These are phyloP conservation scores for Elgaria multicarinata DNA, from an alignment of 2,113 vertebrate species.

Conservation along the genomic window DNA sequence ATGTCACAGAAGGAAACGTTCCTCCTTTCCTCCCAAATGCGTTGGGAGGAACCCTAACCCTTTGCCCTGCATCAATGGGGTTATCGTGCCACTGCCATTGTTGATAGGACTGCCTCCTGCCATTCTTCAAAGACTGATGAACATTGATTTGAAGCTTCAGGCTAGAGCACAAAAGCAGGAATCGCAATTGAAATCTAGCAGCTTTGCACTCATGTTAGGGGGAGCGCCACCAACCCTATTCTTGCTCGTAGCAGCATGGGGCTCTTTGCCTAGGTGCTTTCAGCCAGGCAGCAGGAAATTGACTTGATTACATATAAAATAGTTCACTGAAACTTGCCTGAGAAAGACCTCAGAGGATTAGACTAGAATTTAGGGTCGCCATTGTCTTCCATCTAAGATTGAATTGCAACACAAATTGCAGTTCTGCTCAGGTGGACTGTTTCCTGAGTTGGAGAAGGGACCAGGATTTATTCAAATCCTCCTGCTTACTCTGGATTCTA, in stretches of 20 bases:
- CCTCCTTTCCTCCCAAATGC: constrained; percentile 18
- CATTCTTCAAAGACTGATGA: neutral
- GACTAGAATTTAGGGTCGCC: neutral
- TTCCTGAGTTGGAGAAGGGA: neutral
- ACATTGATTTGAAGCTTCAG: constrained; percentile 5
- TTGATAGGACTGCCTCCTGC: neutral
- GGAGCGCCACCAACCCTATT: no score
- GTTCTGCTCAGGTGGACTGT: neutral
- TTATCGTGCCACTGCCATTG: neutral
- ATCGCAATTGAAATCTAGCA: constrained; percentile 14
- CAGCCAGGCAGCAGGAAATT: neutral
- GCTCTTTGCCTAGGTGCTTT: no score
- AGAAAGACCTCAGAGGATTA: neutral
- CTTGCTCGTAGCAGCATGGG: no score
- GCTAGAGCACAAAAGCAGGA: constrained; percentile 1
- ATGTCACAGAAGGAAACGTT: neutral
- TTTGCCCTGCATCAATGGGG: neutral
- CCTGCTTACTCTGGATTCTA: neutral
- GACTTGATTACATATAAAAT: no score
- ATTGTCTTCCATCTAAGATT: neutral
- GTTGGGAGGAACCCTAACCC: no score
- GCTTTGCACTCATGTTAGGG: neutral
- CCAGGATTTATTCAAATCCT: neutral
- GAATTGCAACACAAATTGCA: neutral
- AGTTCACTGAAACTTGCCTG: neutral